Conservation (phyloP, 2,113 vertebrate species). For the Xenopus borealis region DNA sequence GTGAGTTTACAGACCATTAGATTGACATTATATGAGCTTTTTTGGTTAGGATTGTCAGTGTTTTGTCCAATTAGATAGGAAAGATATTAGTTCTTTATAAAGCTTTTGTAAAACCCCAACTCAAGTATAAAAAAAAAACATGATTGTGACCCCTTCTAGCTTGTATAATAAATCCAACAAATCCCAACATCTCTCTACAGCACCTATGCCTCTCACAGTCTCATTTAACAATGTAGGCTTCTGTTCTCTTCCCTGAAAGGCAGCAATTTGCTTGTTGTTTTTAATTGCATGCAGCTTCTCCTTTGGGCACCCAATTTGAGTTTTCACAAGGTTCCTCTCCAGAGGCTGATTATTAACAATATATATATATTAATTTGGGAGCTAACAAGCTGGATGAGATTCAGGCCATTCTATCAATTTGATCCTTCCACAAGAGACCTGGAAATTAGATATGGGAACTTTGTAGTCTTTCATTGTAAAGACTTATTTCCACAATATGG, state of each 20-base stretch:
- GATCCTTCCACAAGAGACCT: slow-evolving; percentile 28
- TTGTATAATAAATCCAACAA: no score
- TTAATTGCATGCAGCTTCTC: slow-evolving; percentile 41
- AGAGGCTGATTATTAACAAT: slow-evolving; percentile 42
- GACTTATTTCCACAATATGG: slow-evolving; percentile 40
- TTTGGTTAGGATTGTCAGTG: no score
- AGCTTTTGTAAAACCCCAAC: no score
- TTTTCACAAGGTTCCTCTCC: slow-evolving; percentile 27
- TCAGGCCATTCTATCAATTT: slow-evolving; percentile 32
- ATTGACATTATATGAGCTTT: no score
- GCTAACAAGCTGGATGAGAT: slow-evolving; percentile 43
- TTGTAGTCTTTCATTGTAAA: slow-evolving; percentile 16
- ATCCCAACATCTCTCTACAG: no score
- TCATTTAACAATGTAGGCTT: slow-evolving; percentile 36
- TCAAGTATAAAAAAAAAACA: no score
- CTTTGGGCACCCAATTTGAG: slow-evolving; percentile 41
- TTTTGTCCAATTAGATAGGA: no score
- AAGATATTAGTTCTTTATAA: no score
- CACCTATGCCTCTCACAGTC: slow-evolving; percentile 15
- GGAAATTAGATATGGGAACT: slow-evolving; percentile 33
- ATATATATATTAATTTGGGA: slow-evolving; percentile 45
- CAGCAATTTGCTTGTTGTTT: slow-evolving; percentile 43
- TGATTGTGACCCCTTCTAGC: no score
- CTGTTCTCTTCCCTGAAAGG: slow-evolving; percentile 37
- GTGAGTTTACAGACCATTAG: no score